These are phyloP conservation scores for Phoebastria nigripes DNA, from an alignment of 2,797 vertebrate genomes.

Conservation along the genomic window DNA sequence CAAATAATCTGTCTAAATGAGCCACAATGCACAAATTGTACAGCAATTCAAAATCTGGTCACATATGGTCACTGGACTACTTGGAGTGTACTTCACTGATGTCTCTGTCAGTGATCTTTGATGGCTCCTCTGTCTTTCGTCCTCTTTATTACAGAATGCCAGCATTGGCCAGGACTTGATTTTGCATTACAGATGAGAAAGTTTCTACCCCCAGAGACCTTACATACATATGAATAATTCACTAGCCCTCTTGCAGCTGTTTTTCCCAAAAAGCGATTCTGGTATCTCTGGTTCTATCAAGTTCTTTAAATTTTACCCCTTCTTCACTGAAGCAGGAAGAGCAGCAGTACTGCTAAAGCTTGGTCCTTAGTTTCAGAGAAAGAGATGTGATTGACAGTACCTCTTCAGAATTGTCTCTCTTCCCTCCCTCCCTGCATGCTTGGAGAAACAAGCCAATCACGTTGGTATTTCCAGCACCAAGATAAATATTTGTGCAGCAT, in stretches of 20 bases:
- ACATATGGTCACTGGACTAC: fast-evolving
- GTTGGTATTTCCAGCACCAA: not conserved
- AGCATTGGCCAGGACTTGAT: not conserved
- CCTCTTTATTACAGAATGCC: not conserved
- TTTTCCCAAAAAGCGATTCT: not conserved
- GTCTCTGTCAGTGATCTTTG: not conserved
- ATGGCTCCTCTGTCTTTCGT: not conserved
- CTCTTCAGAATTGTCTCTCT: not conserved
- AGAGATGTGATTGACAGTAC: not conserved
- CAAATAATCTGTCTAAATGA: not conserved
- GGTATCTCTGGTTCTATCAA: not conserved
- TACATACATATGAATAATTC: not conserved
- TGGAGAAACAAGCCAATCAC: not conserved
- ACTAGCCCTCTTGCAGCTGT: not conserved
- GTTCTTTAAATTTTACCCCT: not conserved
- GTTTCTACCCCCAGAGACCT: not conserved
- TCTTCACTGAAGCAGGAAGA: not conserved
- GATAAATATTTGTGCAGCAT: not conserved
- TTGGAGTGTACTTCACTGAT: not conserved
- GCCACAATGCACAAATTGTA: not conserved
- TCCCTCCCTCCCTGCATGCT: not conserved
- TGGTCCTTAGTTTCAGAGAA: not conserved
- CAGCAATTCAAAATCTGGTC: not conserved
- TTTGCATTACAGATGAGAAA: not conserved
- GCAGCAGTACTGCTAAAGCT: not conserved